phyloP scores from a whole-genome alignment of 2,797 vertebrate genomes.

The Cryptoblepharus egeriae region DNA sequence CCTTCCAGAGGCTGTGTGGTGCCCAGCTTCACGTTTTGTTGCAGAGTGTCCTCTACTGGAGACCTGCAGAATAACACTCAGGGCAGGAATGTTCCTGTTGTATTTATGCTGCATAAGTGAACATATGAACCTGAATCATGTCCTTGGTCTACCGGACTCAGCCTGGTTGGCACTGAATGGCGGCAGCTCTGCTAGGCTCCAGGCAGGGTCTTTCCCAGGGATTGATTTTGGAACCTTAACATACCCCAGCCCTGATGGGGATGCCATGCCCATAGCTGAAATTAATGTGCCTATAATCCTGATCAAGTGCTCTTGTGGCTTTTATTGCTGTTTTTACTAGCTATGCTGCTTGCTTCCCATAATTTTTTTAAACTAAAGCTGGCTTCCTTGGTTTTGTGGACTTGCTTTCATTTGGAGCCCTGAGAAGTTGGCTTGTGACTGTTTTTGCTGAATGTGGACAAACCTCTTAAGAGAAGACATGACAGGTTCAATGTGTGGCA shows the following conservation, averaged over 20 bases:
- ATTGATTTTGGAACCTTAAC: no score
- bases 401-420: neutral
- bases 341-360: neutral
- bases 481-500: no score
- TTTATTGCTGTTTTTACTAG: neutral
- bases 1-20: neutral
- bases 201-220: no score
- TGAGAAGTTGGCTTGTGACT: neutral
- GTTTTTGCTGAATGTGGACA: neutral
- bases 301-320: neutral
- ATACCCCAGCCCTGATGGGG: no score
- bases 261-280: no score
- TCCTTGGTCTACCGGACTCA: no score
- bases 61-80: neutral
- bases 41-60: neutral
- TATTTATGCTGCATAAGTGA: neutral
- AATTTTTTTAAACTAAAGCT: neutral
- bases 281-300: neutral
- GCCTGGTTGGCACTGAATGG: no score
- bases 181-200: no score
- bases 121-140: no score
- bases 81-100: accelerated
- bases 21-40: no score
- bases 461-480: neutral
- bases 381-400: neutral